Conservation (phyloP, 2,113 vertebrate species). For the Perca flavescens region DNA sequence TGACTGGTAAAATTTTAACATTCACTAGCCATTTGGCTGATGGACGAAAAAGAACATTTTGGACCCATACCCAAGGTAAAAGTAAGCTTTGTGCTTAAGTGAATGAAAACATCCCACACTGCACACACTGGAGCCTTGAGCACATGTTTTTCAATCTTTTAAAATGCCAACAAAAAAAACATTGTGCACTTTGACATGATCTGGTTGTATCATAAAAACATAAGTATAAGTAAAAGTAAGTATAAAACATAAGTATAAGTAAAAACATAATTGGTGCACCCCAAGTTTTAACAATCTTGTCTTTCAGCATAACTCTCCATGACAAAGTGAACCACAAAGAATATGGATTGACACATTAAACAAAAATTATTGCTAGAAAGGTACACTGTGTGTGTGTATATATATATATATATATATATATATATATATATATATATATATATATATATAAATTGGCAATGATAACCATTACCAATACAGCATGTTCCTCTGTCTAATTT, state of each 20-base stretch:
- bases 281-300: slow-evolving; percentile 22
- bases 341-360: slow-evolving; percentile 7
- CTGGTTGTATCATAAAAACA: too few relatives aligned
- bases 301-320: slow-evolving; percentile 1
- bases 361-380: slow-evolving; percentile 38
- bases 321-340: slow-evolving; percentile 14
- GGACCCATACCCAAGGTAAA: neutral
- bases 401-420: neutral
- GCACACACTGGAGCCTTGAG: neutral
- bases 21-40: too few relatives aligned
- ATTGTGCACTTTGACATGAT: neutral
- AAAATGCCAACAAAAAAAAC: neutral
- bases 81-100: slow-evolving; percentile 7
- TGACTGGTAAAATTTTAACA: too few relatives aligned
- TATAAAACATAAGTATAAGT: too few relatives aligned
- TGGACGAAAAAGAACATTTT: too few relatives aligned
- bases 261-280: neutral
- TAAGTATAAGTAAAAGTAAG: too few relatives aligned
- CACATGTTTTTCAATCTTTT: neutral
- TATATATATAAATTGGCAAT: neutral
- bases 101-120: slow-evolving; percentile 6
- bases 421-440: neutral
- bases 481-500: neutral
- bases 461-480: neutral
- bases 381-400: neutral